Evolutionary conservation across 2,797 vertebrate species (phyloP).

Genomic region (Echiichthys vipera): DNA sequence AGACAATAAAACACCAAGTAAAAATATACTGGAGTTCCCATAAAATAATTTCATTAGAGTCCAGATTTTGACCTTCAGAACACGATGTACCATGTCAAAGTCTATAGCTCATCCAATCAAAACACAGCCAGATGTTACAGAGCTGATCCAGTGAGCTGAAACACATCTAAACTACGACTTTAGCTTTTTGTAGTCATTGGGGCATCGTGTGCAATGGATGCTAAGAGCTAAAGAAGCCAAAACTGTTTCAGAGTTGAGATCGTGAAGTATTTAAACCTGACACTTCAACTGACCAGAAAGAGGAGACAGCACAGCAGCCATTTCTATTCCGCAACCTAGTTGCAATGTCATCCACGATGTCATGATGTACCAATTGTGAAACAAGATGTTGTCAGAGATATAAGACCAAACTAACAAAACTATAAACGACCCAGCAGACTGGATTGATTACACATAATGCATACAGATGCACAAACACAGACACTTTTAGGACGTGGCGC

Average conservation of each 20-base stretch:
- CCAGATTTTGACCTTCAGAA: constrained; percentile 51
- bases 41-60: constrained; percentile 68
- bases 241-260: constrained; percentile 49
- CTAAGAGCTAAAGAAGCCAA: constrained; percentile 50
- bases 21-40: constrained; percentile 64
- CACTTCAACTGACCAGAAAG: constrained; percentile 34
- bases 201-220: constrained; percentile 7
- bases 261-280: constrained; percentile 33
- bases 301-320: constrained; percentile 24
- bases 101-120: constrained; percentile 64
- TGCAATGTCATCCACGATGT: constrained; percentile 55
- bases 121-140: constrained; percentile 75
- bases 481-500: constrained; percentile 62
- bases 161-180: neutral
- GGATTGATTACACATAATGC: constrained; percentile 15
- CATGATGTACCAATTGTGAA: constrained; percentile 47
- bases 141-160: constrained; percentile 12
- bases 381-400: constrained; percentile 34
- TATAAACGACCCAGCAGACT: constrained; percentile 1
- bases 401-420: constrained; percentile 36
- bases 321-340: constrained; percentile 41
- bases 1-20: constrained; percentile 65
- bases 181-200: neutral
- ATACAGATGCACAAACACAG: constrained; percentile 20
- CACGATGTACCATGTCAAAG: constrained; percentile 60